A percentile compares a stretch with the other conserved stretches of the same genome.
Conservation (phyloP, 2,113 vertebrate species). For the Ptilonorhynchus violaceus region DNA sequence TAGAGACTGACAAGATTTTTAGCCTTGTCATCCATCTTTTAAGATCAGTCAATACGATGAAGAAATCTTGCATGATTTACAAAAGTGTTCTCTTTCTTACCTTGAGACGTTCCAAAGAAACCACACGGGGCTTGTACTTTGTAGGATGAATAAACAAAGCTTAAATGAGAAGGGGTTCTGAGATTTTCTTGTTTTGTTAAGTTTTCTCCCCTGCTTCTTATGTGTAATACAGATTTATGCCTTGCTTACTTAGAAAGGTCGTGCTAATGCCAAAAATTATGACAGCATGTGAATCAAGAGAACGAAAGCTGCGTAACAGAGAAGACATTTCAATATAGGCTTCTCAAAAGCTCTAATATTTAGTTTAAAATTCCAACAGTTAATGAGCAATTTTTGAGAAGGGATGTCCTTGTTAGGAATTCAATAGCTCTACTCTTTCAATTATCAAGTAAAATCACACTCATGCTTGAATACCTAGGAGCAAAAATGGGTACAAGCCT, state of each 20-base stretch:
- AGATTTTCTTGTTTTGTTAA: not conserved
- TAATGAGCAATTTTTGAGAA: constrained; percentile 25
- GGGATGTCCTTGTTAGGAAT: constrained; percentile 28
- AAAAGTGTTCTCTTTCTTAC: not conserved
- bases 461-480: constrained; percentile 14
- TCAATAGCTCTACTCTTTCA: constrained; percentile 32
- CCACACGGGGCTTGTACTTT: not conserved
- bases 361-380: constrained; percentile 29
- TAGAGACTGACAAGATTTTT: not conserved
- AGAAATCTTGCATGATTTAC: not conserved
- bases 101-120: not conserved
- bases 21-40: not conserved
- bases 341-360: constrained; percentile 1
- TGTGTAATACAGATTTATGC: not conserved
- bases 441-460: constrained; percentile 30
- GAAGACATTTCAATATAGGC: not conserved
- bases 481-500: constrained; percentile 25
- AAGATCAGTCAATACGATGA: not conserved
- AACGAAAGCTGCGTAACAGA: not conserved
- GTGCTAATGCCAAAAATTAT: not conserved
- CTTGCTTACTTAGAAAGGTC: not conserved
- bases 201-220: not conserved
- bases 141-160: not conserved
- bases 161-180: not conserved
- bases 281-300: not conserved